Evolutionary conservation across 2,113 vertebrate species (phyloP).

Genomic region (Nanorana parkeri): DNA sequence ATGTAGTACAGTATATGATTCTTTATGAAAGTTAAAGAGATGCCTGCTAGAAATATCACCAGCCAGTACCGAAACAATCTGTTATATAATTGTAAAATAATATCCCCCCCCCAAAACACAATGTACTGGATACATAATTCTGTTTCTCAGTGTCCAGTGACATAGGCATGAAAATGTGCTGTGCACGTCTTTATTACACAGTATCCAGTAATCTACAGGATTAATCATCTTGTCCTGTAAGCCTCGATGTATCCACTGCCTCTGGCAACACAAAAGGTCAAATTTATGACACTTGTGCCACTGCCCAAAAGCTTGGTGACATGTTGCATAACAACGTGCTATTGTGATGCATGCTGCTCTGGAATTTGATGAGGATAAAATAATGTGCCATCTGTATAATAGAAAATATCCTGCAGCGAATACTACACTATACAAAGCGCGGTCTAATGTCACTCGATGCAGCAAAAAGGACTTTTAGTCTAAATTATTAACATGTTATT

Average conservation of each 20-base stretch:
- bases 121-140: background rate
- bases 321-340: constrained; percentile 17
- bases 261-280: constrained; percentile 30
- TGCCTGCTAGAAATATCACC: no score
- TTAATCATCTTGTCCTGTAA: constrained; percentile 18
- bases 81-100: no score
- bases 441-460: no score
- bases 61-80: no score
- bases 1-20: no score
- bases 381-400: background rate
- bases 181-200: constrained; percentile 7
- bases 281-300: constrained; percentile 33
- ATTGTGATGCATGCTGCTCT: constrained; percentile 11
- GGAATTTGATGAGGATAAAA: background rate
- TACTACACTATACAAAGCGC: no score
- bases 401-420: background rate
- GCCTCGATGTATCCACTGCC: constrained; percentile 10
- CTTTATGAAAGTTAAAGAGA: no score
- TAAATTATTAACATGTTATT: no score
- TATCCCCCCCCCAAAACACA: no score
- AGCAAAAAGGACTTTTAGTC: no score
- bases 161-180: background rate
- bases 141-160: background rate
- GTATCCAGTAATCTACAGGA: constrained; percentile 28
- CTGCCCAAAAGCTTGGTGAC: constrained; percentile 32